Evolutionary conservation across 30 jellyfish, hydroid and myxozoan species (phyloP).

Genomic region (Sanderia malayensis): DNA sequence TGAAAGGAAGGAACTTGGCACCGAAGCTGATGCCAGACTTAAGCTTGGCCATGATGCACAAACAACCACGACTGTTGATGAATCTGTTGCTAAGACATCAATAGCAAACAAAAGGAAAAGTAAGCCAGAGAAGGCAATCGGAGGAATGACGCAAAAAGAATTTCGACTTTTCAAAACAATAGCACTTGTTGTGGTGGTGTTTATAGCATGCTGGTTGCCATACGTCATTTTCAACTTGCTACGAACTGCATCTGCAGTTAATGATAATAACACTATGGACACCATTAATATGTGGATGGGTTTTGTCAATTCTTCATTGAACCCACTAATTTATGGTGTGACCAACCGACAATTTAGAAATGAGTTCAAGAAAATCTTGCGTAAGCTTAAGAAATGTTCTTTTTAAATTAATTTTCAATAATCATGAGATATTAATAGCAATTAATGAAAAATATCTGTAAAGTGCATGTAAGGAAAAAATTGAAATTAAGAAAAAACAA

Average conservation of each 20-base stretch:
- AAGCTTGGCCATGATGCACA: neutral
- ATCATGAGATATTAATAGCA: too few relatives aligned
- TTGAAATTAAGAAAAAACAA: too few relatives aligned
- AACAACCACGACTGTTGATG: neutral
- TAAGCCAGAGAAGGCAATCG: neutral
- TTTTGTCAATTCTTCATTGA: constrained; percentile 69
- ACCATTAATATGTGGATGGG: constrained; percentile 91
- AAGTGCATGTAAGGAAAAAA: too few relatives aligned
- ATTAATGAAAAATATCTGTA: too few relatives aligned
- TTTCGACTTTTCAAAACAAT: constrained; percentile 50
- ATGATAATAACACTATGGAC: constrained; percentile 49
- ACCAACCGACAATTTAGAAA: constrained; percentile 67
- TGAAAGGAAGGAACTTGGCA: neutral
- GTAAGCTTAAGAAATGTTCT: constrained; percentile 9
- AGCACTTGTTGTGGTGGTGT: constrained; percentile 49
- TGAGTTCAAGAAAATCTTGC: constrained; percentile 37
- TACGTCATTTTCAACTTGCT: constrained; percentile 59
- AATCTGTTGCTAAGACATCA: too few relatives aligned
- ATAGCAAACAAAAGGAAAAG: neutral
- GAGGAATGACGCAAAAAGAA: constrained; percentile 10
- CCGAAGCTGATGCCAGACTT: neutral
- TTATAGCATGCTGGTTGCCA: constrained; percentile 78
- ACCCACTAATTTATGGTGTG: constrained; percentile 77
- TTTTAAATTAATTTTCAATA: too few relatives aligned
- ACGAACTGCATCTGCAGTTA: constrained; percentile 19